A percentile compares a stretch with the other conserved stretches of the same genome.
Evolutionary conservation across 2,797 vertebrate species (phyloP).

Genomic region (Microhierax caerulescens): DNA sequence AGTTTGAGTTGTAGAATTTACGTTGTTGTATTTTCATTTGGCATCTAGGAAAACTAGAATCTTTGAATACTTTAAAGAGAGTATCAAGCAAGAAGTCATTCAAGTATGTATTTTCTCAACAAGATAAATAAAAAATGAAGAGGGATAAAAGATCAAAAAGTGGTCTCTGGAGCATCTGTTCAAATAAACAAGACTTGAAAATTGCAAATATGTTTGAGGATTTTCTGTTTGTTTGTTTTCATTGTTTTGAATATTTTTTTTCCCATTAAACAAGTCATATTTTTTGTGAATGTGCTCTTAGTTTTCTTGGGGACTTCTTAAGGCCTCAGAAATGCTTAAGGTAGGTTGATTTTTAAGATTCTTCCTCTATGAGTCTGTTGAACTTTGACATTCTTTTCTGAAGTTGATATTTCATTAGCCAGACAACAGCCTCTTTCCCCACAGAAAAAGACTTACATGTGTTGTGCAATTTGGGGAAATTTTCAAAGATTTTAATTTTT

Average conservation of each 20-base stretch:
- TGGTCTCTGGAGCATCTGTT: not conserved
- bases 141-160: not conserved
- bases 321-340: not conserved
- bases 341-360: not conserved
- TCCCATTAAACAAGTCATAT: not conserved
- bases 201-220: not conserved
- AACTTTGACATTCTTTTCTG: not conserved
- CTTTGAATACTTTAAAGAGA: not conserved
- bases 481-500: not conserved
- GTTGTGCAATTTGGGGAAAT: not conserved
- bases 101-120: not conserved
- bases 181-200: not conserved
- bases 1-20: not conserved
- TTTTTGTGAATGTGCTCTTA: not conserved
- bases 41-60: not conserved
- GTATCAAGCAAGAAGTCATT: not conserved
- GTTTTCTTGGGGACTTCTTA: not conserved
- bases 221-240: not conserved
- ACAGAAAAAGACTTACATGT: not conserved
- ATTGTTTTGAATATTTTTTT: not conserved
- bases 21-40: not conserved
- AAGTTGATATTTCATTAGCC: not conserved
- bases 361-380: not conserved
- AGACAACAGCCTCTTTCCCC: not conserved
- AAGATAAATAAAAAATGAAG: not conserved